A percentile compares a stretch with the other conserved stretches of the same genome.
These are phyloP conservation scores for Diorhabda elongata DNA, from an alignment of 1,140 invertebrate species.

Conservation along the genomic window DNA sequence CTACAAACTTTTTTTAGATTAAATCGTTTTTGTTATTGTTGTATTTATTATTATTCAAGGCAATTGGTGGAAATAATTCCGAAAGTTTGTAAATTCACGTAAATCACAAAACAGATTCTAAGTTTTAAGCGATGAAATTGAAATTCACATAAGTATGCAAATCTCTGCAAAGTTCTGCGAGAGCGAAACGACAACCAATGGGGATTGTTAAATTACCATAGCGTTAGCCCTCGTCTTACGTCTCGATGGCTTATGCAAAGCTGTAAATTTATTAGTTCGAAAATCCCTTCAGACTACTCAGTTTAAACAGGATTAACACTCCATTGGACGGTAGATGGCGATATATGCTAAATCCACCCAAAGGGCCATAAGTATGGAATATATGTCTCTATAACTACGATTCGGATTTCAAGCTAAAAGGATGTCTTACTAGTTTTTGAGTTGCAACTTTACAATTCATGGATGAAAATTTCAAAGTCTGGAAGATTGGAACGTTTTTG, in stretches of 20 bases:
- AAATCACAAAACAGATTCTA: constrained; percentile 2
- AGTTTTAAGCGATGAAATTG: constrained; percentile 35
- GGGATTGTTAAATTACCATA: constrained; percentile 34
- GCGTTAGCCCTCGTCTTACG: constrained; percentile 32
- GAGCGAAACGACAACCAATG: constrained; percentile 6
- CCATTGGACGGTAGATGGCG: constrained; percentile 32
- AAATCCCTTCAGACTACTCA: constrained; percentile 37
- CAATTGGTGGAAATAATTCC: not conserved
- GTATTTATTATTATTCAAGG: not conserved
- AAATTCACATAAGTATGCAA: constrained; percentile 41
- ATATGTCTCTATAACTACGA: constrained; percentile 26
- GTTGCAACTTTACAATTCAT: too few relatives aligned
- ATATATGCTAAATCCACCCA: constrained; percentile 15
- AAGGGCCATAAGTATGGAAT: constrained; percentile 17
- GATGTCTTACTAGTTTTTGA: too few relatives aligned
- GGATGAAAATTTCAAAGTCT: too few relatives aligned
- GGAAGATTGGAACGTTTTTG: too few relatives aligned
- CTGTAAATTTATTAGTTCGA: constrained; percentile 43
- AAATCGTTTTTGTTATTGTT: too few relatives aligned
- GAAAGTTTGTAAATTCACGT: not conserved
- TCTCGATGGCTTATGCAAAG: constrained; percentile 42
- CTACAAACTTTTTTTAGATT: not conserved
- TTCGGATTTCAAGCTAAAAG: not conserved
- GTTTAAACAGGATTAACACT: constrained; percentile 44
- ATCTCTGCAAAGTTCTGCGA: constrained; percentile 35